These are phyloP conservation scores for Ectemnius continuus DNA, from an alignment of 2,888 invertebrate species.

Conservation along the genomic window DNA sequence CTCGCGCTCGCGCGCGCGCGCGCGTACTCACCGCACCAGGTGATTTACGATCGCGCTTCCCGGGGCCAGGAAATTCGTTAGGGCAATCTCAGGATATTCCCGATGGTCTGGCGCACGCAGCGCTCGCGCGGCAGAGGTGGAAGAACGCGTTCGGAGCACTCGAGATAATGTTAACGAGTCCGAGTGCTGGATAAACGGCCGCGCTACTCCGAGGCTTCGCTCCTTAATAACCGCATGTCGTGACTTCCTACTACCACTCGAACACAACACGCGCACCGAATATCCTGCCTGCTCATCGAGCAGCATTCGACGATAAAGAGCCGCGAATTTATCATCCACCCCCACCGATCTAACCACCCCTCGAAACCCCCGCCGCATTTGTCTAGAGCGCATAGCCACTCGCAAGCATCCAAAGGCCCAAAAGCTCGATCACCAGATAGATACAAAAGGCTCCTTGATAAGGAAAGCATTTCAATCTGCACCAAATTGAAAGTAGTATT, in stretches of 20 bases:
- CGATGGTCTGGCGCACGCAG: conserved; percentile 73
- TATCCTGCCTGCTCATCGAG: conserved; percentile 20
- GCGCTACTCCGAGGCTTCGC: conserved; percentile 53
- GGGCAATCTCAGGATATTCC: conserved; percentile 70
- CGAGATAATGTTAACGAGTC: conserved; percentile 72
- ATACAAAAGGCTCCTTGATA: too few relatives aligned
- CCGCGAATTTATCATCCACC: conserved; percentile 46
- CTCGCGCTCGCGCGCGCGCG: too few relatives aligned
- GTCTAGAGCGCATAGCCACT: too few relatives aligned
- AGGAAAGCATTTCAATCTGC: too few relatives aligned
- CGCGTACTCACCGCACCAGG: conserved; percentile 46
- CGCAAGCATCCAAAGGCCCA: too few relatives aligned
- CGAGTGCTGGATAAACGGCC: conserved; percentile 59
- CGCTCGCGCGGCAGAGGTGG: conserved; percentile 38
- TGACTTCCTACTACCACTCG: conserved; percentile 62
- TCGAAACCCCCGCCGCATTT: too few relatives aligned
- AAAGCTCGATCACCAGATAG: too few relatives aligned
- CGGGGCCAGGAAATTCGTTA: conserved; percentile 73
- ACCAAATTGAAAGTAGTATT: too few relatives aligned
- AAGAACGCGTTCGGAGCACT: conserved; percentile 4
- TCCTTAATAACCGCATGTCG: conserved; percentile 70
- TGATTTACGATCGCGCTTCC: conserved; percentile 72
- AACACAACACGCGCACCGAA: background rate
- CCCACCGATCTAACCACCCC: too few relatives aligned
- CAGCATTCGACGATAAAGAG: conserved; percentile 49